Conservation (phyloP, 1,140 invertebrate species). For the Drosophila sp. region DNA sequence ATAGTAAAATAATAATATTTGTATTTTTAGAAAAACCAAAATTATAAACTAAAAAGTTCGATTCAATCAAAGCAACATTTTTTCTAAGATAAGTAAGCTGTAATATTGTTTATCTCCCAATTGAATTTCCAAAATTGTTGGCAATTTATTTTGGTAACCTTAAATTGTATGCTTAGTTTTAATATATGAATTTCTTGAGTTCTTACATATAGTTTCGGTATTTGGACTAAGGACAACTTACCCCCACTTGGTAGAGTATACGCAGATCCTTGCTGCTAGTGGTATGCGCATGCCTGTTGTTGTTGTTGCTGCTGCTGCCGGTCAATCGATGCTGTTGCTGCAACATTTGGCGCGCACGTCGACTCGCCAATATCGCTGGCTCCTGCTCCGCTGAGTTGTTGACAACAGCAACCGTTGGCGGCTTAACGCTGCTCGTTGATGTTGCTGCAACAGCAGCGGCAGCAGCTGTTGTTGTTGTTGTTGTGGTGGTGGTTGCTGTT, state of each 20-base stretch:
- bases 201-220: too few species aligned
- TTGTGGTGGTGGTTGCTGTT: constrained; percentile 21
- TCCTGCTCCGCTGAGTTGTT: constrained; percentile 59
- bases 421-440: constrained; percentile 35
- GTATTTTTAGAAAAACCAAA: too few species aligned
- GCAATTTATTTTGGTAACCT: too few species aligned
- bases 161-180: too few species aligned
- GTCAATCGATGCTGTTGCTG: constrained; percentile 55
- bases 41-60: too few species aligned
- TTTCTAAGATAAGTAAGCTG: too few species aligned
- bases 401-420: constrained; percentile 61
- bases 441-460: constrained; percentile 16
- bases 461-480: constrained; percentile 27
- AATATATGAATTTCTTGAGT: too few species aligned
- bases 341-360: constrained; percentile 73
- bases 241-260: constrained; percentile 83
- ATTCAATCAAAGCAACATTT: too few species aligned
- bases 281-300: constrained; percentile 49
- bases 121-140: too few species aligned
- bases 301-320: constrained; percentile 47
- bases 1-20: too few species aligned
- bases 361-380: constrained; percentile 32
- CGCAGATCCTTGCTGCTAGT: constrained; percentile 63
- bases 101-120: too few species aligned
- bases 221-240: constrained; percentile 40